phyloP scores from a whole-genome alignment of 2,888 invertebrate genomes.

The Dusona sp. region DNA sequence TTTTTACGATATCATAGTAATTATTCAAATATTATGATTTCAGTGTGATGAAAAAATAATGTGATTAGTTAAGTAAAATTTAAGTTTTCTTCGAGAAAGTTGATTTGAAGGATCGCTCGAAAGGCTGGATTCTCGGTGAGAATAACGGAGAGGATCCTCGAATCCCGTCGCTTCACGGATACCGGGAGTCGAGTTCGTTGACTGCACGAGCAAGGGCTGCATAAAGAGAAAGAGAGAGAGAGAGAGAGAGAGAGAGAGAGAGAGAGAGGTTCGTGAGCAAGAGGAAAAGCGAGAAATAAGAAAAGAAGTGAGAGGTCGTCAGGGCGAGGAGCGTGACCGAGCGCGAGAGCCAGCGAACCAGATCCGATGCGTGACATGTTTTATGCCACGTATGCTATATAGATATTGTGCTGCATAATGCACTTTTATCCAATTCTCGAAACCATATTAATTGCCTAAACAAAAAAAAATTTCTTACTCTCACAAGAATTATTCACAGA shows the following conservation, averaged over 20 bases:
- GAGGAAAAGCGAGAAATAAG: conserved; percentile 57
- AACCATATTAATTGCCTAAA: neutral
- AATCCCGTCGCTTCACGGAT: conserved; percentile 60
- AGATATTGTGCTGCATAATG: neutral
- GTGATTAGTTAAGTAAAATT: neutral
- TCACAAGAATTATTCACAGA: neutral
- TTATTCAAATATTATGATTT: neutral
- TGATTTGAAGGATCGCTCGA: neutral
- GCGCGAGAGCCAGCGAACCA: conserved; percentile 67
- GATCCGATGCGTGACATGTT: conserved; percentile 68
- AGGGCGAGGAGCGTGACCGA: conserved; percentile 76
- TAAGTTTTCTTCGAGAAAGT: neutral
- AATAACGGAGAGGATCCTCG: conserved; percentile 56
- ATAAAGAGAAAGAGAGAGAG: conserved; percentile 45
- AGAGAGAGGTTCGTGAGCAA: too few species aligned
- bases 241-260: conserved; percentile 43
- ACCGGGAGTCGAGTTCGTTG: conserved; percentile 78
- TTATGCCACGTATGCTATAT: conserved; percentile 14
- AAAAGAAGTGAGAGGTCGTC: conserved; percentile 72
- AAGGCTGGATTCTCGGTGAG: conserved; percentile 49
- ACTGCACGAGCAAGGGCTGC: conserved; percentile 71
- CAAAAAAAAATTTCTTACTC: neutral
- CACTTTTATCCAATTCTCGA: conserved; percentile 11
- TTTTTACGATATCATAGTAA: too few species aligned
- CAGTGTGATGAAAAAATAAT: neutral